Evolutionary conservation across 2,888 invertebrate genomes (phyloP), one percentile per base, ranked within the genome.

Genomic region (Listrodromus nycthemerus): DNA sequence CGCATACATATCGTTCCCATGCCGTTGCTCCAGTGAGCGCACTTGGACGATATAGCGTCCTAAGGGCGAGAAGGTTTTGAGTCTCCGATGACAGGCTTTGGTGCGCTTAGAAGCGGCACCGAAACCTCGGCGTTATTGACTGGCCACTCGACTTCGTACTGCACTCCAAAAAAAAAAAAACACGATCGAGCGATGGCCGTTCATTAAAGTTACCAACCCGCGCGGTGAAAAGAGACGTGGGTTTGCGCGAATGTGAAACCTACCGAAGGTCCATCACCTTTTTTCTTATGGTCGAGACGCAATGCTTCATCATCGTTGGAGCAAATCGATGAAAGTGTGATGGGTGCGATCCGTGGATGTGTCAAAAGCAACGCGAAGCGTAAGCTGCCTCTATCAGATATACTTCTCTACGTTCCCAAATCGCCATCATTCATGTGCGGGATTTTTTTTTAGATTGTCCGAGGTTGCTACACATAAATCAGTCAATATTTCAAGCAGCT

Each of bases 121-220:
- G 92, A 88, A 90, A 91, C 89, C 91, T 91, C 90, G 86, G 87
- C 89, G 91, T 92, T 92, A 92, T 92, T 92, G 92, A 92, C 92
- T 92, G 90, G 90, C 90, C 91, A 92, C 92, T 92, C 91, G 88
- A 91, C 90, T 90, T 89, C 89, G 30, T 75, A 55, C 69, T 75
- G 80, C 58, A 19, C 24, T 50, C 58, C 21, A 50, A 16, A 69
- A 69, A 61, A 61, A 50, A 16, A 69, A 69, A 61, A 61, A 80
- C 61, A 16, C 61, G 73, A 61, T 58, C 61, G n/a, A n/a, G 76
- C 58, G 21, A 71, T 76, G 71, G 76, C 67, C 71, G 61, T 58
- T 70, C 50, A 70, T 61, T 75, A 75, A 55, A 67, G 58, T 71
- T 55, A 65, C 50, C 50, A 74, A 24, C 66, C 66, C 13, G 61